Evolutionary conservation across 92 coral and sea anemone genomes (phyloP).

Genomic region (Anthopleura xanthogrammica): DNA sequence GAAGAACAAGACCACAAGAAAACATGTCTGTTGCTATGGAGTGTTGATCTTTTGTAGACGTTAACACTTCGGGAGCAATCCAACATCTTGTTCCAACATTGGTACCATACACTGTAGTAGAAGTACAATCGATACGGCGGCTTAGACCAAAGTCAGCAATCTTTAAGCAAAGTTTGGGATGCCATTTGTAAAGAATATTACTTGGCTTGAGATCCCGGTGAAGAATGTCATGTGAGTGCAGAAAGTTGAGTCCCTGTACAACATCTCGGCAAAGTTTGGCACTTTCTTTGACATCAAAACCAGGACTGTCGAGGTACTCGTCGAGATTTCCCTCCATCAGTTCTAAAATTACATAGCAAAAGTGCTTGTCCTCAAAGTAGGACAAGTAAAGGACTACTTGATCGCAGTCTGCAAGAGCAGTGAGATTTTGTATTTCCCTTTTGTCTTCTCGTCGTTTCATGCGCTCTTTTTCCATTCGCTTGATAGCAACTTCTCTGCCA

Average conservation of each 20-base stretch:
- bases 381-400: conserved; percentile 31
- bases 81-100: too few species aligned
- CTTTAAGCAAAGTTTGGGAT: conserved; percentile 1
- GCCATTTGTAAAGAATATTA: conserved; percentile 20
- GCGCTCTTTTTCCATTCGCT: conserved; percentile 10
- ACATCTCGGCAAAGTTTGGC: conserved; percentile 29
- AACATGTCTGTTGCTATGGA: too few species aligned
- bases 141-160: conserved; percentile 9
- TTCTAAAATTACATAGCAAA: conserved; percentile 22
- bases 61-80: too few species aligned
- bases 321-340: conserved; percentile 44
- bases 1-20: too few species aligned
- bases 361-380: background rate
- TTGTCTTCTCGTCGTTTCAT: conserved; percentile 9
- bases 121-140: background rate
- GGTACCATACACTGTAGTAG: background rate
- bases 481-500: conserved; percentile 40
- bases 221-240: conserved; percentile 18
- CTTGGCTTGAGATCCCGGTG: conserved; percentile 46
- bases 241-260: conserved; percentile 12
- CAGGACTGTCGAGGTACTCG: background rate
- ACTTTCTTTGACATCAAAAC: background rate
- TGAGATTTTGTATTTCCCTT: conserved; percentile 19
- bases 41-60: background rate
- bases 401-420: conserved; percentile 13